These are phyloP conservation scores for Laticauda laticaudata DNA, from an alignment of 2,113 vertebrate species.

Conservation along the genomic window DNA sequence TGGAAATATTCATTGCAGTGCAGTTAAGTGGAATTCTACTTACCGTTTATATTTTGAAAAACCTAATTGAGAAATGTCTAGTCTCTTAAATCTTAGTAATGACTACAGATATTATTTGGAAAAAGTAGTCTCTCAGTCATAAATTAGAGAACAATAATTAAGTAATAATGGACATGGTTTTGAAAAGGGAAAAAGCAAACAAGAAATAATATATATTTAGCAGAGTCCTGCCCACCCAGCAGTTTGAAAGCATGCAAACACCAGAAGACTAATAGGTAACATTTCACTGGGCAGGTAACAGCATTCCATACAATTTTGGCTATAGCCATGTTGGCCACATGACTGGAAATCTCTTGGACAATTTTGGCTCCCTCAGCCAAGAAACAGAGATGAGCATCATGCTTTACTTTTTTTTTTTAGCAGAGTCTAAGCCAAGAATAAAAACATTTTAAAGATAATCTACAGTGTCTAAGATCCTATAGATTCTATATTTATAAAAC, in stretches of 20 bases:
- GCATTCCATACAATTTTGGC: not conserved
- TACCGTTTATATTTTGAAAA: constrained; percentile 60
- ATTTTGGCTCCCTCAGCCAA: not conserved
- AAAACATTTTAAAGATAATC: not conserved
- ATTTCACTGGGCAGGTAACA: not conserved
- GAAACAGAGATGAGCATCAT: not conserved
- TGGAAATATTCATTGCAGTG: constrained; percentile 59
- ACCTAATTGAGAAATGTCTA: constrained; percentile 66
- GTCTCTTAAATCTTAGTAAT: constrained; percentile 67
- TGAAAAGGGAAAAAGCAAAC: not conserved
- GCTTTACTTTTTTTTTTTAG: not conserved
- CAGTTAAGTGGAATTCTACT: constrained; percentile 64
- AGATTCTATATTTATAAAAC: not conserved
- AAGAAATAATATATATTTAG: not conserved
- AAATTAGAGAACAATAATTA: constrained; percentile 46
- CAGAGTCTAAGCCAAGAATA: not conserved
- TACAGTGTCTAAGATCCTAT: not conserved
- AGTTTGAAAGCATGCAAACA: not conserved
- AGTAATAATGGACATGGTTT: constrained; percentile 41
- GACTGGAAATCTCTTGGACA: not conserved
- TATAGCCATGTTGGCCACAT: not conserved
- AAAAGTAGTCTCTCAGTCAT: constrained; percentile 34
- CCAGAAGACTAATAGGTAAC: not conserved
- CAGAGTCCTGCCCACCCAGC: not conserved
- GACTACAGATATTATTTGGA: constrained; percentile 56